Base-by-base conservation (phyloP, 2,113 vertebrate genomes). In the Todiramphus chloris region DNA sequence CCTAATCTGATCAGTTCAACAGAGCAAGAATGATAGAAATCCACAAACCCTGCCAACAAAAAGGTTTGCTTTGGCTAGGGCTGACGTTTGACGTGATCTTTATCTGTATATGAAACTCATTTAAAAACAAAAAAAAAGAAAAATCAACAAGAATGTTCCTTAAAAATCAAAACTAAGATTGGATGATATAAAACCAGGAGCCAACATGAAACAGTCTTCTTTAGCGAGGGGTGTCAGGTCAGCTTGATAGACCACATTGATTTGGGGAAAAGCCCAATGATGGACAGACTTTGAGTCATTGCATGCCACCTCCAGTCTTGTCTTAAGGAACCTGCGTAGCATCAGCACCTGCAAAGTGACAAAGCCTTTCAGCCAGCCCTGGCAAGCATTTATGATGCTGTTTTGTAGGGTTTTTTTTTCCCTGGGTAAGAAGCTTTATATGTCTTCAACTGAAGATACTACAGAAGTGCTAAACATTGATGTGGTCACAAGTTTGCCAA, bases 1-100 rank as follows among this genome's bases (percentile, higher is more conserved):
- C 90, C 74, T 90, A 83, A 85, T 95, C 58, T 78, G 94, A 96
- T 91, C 84, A 95, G 68, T 46, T 95, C 72, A 89, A 21, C 69
- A 72, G 87, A 89, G 76, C 66, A 90, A n/a, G 66, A 90, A 64
- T 63, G 70, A 94, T 43, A 86, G 79, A 91, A 95, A 58, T n/a
- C 43, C 73, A 66, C 58, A 69, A 82, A 16, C 53, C 27, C 31
- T 78, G 91, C 58, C 91, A 96, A 81, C 35, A 44, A 79, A 89
- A 56, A 85, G 41, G 66, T 82, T 93, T 96, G 89, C 27, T 82
- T 95, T 94, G 89, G 81, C 90, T 76, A 28, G 25, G 16, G 23
- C 27, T 82, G 46, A 33, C 2, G 8, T 55, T 79, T 93, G 72
- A 66, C 62, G 10, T 69, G 85, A 41, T 79, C 51, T 69, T 76